These are phyloP conservation scores for Hymenochirus boettgeri DNA, from an alignment of 2,113 vertebrate genomes.

Conservation along the genomic window DNA sequence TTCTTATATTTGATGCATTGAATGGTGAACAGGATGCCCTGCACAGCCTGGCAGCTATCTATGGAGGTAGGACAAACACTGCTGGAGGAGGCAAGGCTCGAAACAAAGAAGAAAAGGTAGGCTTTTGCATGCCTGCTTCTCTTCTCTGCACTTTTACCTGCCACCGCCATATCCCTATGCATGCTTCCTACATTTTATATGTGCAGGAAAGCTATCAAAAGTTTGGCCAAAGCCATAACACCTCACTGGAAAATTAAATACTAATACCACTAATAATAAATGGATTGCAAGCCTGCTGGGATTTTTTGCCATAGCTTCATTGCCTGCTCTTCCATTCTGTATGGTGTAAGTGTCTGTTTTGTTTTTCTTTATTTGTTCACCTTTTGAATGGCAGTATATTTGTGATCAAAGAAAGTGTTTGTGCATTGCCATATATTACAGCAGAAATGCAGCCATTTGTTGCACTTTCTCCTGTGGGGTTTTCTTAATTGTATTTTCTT, in stretches of 20 bases:
- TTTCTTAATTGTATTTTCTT: too few relatives aligned
- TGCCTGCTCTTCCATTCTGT: too few relatives aligned
- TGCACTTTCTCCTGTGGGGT: too few relatives aligned
- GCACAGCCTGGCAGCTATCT: conserved; percentile 83
- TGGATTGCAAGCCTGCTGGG: background rate
- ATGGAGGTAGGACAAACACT: conserved; percentile 79
- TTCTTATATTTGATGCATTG: conserved; percentile 82
- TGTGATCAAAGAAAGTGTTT: too few relatives aligned
- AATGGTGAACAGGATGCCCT: conserved; percentile 91
- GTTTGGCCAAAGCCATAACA: background rate
- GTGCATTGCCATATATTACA: too few relatives aligned
- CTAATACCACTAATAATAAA: too few relatives aligned
- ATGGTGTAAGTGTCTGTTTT: too few relatives aligned
- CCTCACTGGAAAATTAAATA: background rate
- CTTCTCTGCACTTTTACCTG: conserved; percentile 49
- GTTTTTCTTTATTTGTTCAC: too few relatives aligned
- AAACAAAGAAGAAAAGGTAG: conserved; percentile 98
- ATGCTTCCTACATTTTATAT: conserved; percentile 53
- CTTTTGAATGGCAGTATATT: too few relatives aligned
- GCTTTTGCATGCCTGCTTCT: conserved; percentile 68
- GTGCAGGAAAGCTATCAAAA: conserved; percentile 37
- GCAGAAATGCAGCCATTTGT: too few relatives aligned
- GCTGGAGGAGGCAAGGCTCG: conserved; percentile 82
- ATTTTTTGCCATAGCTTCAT: background rate
- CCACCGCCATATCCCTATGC: conserved; percentile 52